These are phyloP conservation scores for Nesometra sesokonis DNA, from an alignment of 35 echinoderm and acorn worm species.

Conservation along the genomic window DNA sequence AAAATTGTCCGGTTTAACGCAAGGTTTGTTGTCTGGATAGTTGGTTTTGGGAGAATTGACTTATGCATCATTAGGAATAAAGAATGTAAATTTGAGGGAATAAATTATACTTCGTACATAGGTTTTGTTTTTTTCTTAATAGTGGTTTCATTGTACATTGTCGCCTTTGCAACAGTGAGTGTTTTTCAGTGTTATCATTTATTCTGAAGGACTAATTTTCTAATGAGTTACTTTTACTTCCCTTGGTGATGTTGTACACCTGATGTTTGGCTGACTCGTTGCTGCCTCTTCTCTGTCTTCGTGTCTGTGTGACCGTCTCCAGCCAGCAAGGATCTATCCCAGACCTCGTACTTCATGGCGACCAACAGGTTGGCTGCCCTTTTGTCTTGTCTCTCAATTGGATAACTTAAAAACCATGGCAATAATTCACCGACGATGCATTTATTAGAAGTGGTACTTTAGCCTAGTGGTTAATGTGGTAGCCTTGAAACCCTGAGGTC, in stretches of 20 bases:
- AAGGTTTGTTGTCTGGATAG: too few species aligned
- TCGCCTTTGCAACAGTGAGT: too few species aligned
- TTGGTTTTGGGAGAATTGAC: too few species aligned
- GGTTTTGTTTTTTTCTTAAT: too few species aligned
- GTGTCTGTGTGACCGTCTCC: slow-evolving; percentile 51
- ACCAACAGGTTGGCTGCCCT: slow-evolving; percentile 99
- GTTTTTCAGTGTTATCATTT: neutral
- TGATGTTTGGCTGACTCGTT: neutral
- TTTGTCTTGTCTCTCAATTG: slow-evolving; percentile 45
- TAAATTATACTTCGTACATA: too few species aligned
- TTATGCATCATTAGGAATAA: too few species aligned
- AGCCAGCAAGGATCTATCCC: slow-evolving; percentile 99
- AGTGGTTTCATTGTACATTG: too few species aligned
- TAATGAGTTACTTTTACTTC: slow-evolving; percentile 4
- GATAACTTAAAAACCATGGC: neutral
- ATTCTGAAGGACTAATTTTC: neutral
- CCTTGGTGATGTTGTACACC: neutral
- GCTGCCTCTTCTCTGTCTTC: slow-evolving; percentile 26
- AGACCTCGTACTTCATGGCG: slow-evolving; percentile 99
- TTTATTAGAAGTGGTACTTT: too few species aligned
- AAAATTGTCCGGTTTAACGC: too few species aligned
- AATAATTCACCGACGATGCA: neutral
- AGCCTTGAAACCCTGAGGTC: too few species aligned
- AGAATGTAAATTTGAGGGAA: too few species aligned
- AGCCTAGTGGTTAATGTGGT: too few species aligned